Evolutionary conservation across 2,797 vertebrate species (phyloP).

Genomic region (Coilia nasus): DNA sequence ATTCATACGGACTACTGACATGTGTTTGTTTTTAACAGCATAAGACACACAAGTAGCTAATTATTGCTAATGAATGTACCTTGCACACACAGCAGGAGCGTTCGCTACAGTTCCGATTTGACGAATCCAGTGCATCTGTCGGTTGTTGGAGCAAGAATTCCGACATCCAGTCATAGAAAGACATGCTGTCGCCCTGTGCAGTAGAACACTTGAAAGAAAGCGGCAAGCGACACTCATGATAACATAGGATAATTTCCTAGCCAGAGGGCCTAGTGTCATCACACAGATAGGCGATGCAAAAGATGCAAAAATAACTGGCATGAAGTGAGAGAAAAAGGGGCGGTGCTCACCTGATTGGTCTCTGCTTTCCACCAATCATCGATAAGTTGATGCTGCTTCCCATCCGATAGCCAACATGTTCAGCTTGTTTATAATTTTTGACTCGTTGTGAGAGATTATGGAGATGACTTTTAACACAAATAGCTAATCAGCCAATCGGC

Average conservation of each 20-base stretch:
- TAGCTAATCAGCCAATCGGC: no score
- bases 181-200: constrained; percentile 21
- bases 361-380: background rate
- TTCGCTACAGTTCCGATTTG: constrained; percentile 23
- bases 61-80: constrained; percentile 16
- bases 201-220: constrained; percentile 24
- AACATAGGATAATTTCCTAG: background rate
- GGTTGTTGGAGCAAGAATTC: constrained; percentile 23
- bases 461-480: no score
- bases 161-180: constrained; percentile 16
- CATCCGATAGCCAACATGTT: no score
- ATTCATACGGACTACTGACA: background rate
- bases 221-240: constrained; percentile 44
- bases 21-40: background rate
- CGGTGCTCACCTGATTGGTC: background rate
- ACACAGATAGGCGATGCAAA: background rate
- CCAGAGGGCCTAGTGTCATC: background rate
- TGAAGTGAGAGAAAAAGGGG: background rate
- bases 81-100: constrained; percentile 28
- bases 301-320: background rate
- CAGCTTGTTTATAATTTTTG: no score
- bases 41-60: background rate
- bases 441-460: background rate
- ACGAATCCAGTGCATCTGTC: constrained; percentile 19
- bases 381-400: background rate